Percentiles rank a stretch among this genome's conserved stretches.
phyloP scores from a whole-genome alignment of 2,888 invertebrate species.

The Meteorus colon region DNA sequence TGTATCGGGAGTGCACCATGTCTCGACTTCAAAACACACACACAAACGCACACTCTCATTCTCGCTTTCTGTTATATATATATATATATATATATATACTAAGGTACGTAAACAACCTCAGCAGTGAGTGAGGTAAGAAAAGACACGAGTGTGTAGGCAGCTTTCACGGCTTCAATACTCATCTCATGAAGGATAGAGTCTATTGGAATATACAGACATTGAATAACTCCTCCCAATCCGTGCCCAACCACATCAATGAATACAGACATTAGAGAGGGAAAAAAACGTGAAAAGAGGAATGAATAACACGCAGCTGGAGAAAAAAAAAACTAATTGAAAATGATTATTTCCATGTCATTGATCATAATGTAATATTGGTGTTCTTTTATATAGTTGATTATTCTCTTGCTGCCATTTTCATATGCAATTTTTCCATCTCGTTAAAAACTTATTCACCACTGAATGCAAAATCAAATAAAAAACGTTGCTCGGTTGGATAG shows the following conservation, averaged over 20 bases:
- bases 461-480: too few species aligned
- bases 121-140: neutral
- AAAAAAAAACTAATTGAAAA: neutral
- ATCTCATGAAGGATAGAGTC: neutral
- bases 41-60: neutral
- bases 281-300: neutral
- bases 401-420: neutral
- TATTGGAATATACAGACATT: neutral
- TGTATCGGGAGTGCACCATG: slow-evolving; percentile 44
- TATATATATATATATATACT: too few species aligned
- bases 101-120: too few species aligned
- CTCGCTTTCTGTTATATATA: too few species aligned
- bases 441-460: too few species aligned
- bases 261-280: neutral
- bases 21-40: neutral
- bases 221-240: neutral
- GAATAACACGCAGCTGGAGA: neutral
- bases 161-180: slow-evolving; percentile 15
- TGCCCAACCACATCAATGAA: neutral
- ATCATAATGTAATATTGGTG: neutral
- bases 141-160: neutral
- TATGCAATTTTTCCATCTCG: too few species aligned
- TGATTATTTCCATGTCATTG: neutral
- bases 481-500: too few species aligned
- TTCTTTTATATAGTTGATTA: neutral